Evolutionary conservation across 2,113 vertebrate species (phyloP), one percentile per base, ranked within the genome.

Genomic region (Porphyrio hochstetteri): DNA sequence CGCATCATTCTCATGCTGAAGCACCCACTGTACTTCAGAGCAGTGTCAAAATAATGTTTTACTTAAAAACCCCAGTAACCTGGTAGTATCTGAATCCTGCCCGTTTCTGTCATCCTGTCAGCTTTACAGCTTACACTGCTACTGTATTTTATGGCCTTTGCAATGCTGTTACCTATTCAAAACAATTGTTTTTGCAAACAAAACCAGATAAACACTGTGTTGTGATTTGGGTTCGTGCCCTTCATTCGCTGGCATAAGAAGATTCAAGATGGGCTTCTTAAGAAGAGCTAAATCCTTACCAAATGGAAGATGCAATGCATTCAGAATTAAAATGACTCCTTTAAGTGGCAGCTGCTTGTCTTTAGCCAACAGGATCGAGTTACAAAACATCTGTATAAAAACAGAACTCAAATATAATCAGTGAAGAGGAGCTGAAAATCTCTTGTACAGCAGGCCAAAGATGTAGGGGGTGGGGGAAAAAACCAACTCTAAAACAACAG

Each of bases 271-370:
- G 16, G 56, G 60, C 36, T 65, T 81, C 77, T 86, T 82, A 60
- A 89, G 91, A 92, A 20, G 18, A 80, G 64, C 64, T 74, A 46
- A 81, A n/a, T 71, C 72, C 31, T 90, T 82, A 83, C 28, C 60
- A 90, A 74, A 63, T 48, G 48, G 38, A 92, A 92, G 83, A 83
- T 53, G 50, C 0, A 0, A 93, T 40, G 48, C 53, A 82, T 68
- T 61, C 60, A 79, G 76, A 92, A 92, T 82, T 53, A 88, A 93
- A 93, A 93, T 64, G 1, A 88, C 28, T 75, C 55, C 52, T 83
- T 92, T 70, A 70, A 75, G 46, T 60, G 86, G 88, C 90, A 92
- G 82, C 85, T 88, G 82, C n/a, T 61, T 91, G 75, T 70, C 85
- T 82, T 74, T 29, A 70, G 46, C 76, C 52, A 92, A 56, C 35